Conservation (phyloP, 1,140 invertebrate genomes). For the Papilio helenus region DNA sequence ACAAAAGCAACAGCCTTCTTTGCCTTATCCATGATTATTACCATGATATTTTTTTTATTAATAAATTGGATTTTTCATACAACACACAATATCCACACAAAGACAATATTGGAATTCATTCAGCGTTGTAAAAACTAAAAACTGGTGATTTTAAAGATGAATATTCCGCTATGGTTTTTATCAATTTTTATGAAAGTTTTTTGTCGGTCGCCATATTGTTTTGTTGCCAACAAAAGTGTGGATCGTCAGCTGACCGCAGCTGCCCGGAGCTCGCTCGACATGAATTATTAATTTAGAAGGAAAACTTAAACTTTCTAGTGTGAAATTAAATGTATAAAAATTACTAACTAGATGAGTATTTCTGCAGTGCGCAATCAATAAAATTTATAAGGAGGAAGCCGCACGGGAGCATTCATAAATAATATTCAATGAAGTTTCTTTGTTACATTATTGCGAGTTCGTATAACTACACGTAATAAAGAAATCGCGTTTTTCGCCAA, state of each 20-base stretch:
- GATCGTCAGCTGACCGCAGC: constrained; percentile 1
- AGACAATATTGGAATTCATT: not conserved
- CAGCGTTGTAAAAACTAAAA: not conserved
- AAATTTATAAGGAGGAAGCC: too few species aligned
- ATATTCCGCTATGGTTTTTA: not conserved
- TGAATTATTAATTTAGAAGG: not conserved
- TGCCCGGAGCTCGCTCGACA: not conserved
- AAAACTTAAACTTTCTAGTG: too few species aligned
- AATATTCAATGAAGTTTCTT: not conserved
- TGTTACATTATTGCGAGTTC: not conserved
- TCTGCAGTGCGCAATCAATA: too few species aligned
- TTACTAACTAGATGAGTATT: too few species aligned
- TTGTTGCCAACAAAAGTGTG: not conserved
- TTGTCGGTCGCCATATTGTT: not conserved
- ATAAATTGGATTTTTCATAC: not conserved
- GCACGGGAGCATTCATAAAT: too few species aligned
- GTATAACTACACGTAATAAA: not conserved
- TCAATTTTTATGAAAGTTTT: constrained; percentile 12
- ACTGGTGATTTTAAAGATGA: not conserved
- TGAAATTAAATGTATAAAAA: too few species aligned
- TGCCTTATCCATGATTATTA: too few species aligned
- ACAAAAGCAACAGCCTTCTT: too few species aligned
- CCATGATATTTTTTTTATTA: not conserved
- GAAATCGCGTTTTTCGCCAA: not conserved
- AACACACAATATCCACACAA: not conserved